phyloP scores from a whole-genome alignment of 2,888 invertebrate genomes.

The Diarsia brunnea region DNA sequence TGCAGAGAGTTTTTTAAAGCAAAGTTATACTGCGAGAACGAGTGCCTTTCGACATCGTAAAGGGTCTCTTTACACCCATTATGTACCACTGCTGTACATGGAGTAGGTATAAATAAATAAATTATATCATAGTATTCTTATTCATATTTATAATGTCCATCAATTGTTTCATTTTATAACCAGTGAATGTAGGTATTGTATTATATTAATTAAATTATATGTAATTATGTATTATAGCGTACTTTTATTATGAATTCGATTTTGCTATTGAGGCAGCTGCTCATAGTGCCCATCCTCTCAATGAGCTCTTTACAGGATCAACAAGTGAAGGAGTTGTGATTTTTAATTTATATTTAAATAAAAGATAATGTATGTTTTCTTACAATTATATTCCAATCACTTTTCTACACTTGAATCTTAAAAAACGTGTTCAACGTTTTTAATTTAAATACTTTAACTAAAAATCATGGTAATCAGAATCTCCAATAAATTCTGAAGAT shows the following conservation, averaged over 20 bases:
- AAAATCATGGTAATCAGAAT: constrained; percentile 24
- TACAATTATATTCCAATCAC: constrained; percentile 17
- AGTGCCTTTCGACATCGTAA: background rate
- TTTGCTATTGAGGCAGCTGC: background rate
- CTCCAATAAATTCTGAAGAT: constrained; percentile 4
- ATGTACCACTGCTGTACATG: background rate
- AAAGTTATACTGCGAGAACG: background rate
- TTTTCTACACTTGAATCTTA: constrained; percentile 27
- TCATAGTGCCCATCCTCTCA: too few relatives aligned
- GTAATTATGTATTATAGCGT: constrained; percentile 7
- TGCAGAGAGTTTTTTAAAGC: too few relatives aligned
- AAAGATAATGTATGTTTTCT: background rate
- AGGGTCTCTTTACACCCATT: background rate
- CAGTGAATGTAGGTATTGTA: background rate
- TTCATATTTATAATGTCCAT: background rate
- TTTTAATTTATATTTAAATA: background rate
- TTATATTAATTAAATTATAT: background rate
- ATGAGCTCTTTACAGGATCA: background rate
- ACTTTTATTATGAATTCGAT: constrained; percentile 1
- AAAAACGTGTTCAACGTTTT: constrained; percentile 36
- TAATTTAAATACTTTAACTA: background rate
- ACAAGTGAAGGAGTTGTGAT: background rate
- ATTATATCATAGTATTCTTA: background rate
- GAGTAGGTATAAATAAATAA: background rate
- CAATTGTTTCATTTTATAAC: background rate